Conservation (phyloP, 2,888 invertebrate species). For the Scelioninae gen. 1 region DNA sequence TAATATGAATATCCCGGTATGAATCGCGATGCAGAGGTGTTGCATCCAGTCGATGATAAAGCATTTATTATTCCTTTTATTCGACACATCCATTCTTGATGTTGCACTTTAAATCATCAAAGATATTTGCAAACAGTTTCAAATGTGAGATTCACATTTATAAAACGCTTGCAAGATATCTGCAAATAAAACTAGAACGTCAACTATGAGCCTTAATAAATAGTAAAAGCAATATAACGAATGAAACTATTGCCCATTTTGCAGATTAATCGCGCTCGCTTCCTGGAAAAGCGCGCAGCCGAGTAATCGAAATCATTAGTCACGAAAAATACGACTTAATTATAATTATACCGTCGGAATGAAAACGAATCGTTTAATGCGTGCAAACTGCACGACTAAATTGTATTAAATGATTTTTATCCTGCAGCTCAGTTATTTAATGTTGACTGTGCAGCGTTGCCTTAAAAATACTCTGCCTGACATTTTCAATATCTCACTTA, state of each 20-base stretch:
- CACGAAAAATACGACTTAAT: constrained; percentile 3
- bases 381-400: neutral
- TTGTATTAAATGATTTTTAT: constrained; percentile 24
- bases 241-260: constrained; percentile 9
- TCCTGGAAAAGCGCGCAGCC: neutral
- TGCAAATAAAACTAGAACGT: constrained; percentile 16
- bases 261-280: neutral
- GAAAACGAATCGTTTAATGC: constrained; percentile 3
- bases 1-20: constrained; percentile 7
- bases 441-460: constrained; percentile 4
- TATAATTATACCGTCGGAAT: constrained; percentile 4
- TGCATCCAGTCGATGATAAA: constrained; percentile 23
- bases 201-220: neutral
- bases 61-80: constrained; percentile 43
- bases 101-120: constrained; percentile 27
- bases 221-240: neutral
- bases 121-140: constrained; percentile 19
- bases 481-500: constrained; percentile 25
- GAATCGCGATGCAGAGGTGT: constrained; percentile 12
- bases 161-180: constrained; percentile 8
- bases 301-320: constrained; percentile 12
- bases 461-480: constrained; percentile 2
- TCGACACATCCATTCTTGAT: constrained; percentile 12
- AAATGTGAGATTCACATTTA: neutral
- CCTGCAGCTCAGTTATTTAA: neutral